Percentiles rank a stretch among this genome's conserved stretches.
Evolutionary conservation across 2,797 vertebrate genomes (phyloP).

Genomic region (Lemur catta): DNA sequence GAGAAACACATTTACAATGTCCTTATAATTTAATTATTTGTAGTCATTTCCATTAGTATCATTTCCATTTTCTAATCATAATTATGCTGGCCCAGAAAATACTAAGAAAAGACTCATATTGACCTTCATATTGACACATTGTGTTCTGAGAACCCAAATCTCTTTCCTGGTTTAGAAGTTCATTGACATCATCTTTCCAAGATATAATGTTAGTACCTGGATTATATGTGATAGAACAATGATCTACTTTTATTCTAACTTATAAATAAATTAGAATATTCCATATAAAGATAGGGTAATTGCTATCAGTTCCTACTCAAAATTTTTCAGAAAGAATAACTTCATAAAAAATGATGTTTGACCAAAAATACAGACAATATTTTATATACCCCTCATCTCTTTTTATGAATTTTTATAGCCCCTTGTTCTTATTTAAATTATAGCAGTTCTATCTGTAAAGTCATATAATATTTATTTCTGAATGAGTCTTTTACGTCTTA

Average conservation of each 20-base stretch:
- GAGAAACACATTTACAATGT: background rate
- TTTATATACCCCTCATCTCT: background rate
- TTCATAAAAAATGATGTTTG: background rate
- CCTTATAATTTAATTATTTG: slow-evolving; percentile 27
- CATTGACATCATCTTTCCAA: background rate
- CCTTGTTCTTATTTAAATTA: background rate
- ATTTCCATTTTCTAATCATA: slow-evolving; percentile 25
- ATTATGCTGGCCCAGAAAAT: background rate
- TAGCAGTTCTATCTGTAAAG: background rate
- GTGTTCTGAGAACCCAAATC: background rate
- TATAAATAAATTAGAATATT: background rate
- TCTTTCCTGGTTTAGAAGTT: background rate
- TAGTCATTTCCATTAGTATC: slow-evolving; percentile 16
- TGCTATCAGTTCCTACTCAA: background rate
- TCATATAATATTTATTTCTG: background rate
- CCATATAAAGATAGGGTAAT: background rate
- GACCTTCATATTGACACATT: background rate
- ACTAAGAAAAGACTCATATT: background rate
- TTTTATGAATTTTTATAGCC: background rate
- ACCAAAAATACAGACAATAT: background rate
- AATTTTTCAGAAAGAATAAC: background rate
- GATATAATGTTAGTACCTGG: background rate
- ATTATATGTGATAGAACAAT: background rate
- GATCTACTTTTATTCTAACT: background rate
- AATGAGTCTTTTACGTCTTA: background rate